Percentiles rank a stretch among this genome's conserved stretches.
Conservation (phyloP, 2,797 vertebrate genomes). For the Picus viridis region DNA sequence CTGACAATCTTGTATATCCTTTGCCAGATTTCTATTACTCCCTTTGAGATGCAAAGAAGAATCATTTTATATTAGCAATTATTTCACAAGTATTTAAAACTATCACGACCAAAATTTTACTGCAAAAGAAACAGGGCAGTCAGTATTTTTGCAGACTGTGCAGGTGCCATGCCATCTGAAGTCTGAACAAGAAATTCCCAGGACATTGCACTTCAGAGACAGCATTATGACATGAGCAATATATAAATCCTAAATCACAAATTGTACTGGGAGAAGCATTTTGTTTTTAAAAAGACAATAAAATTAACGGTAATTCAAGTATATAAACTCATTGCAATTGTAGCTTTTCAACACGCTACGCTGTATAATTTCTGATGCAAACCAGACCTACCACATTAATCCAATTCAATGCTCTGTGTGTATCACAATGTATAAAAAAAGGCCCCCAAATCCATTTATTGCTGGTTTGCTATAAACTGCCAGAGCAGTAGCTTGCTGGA, state of each 20-base stretch:
- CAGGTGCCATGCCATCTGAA: background rate
- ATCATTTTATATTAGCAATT: background rate
- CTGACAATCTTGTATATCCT: background rate
- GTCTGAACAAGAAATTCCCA: background rate
- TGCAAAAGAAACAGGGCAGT: background rate
- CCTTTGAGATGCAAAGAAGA: background rate
- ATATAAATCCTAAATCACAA: background rate
- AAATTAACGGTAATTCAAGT: background rate
- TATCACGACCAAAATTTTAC: background rate
- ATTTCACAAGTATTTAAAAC: background rate
- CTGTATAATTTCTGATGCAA: background rate
- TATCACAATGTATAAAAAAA: background rate
- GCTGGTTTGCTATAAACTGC: too few species aligned
- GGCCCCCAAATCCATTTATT: background rate
- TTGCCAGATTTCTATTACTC: background rate
- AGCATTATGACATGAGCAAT: background rate
- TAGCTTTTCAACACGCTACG: background rate
- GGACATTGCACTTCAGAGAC: background rate
- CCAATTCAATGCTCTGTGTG: background rate
- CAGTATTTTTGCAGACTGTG: background rate
- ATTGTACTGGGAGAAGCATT: background rate
- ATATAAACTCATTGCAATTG: background rate
- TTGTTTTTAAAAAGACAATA: background rate
- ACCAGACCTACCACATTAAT: background rate
- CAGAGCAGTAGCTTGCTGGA: too few species aligned